A percentile compares a stretch with the other conserved stretches of the same genome.
phyloP scores from a whole-genome alignment of 2,888 invertebrate species.

The Sabellastarte sp. region DNA sequence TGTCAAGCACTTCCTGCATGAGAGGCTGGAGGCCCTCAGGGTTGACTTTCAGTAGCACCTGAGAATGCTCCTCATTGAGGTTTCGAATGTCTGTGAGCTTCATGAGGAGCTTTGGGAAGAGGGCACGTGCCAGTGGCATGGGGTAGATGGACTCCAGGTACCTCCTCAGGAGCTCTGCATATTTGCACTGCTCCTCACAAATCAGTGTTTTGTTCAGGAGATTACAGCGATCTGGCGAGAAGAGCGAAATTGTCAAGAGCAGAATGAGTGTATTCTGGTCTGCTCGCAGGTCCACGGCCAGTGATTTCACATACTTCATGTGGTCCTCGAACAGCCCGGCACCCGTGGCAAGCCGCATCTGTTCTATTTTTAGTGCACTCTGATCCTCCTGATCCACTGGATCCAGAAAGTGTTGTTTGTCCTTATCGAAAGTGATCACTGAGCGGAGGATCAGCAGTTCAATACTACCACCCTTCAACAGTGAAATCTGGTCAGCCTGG shows the following conservation, averaged over 20 bases:
- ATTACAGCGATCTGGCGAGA: conserved; percentile 79
- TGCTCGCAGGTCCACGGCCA: conserved; percentile 77
- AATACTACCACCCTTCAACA: conserved; percentile 92
- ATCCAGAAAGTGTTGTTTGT: conserved; percentile 83
- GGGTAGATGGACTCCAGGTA: conserved; percentile 55
- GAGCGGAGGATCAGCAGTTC: conserved; percentile 95
- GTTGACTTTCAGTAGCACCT: conserved; percentile 89
- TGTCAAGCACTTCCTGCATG: conserved; percentile 92
- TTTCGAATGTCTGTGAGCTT: conserved; percentile 88
- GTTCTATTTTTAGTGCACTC: conserved; percentile 79
- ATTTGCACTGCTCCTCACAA: conserved; percentile 55
- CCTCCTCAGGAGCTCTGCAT: conserved; percentile 51
- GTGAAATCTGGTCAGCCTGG: conserved; percentile 86
- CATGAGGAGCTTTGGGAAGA: conserved; percentile 70
- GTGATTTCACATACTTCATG: conserved; percentile 60
- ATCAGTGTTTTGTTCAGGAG: conserved; percentile 62
- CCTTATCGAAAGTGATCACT: conserved; percentile 88
- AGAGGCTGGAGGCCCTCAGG: conserved; percentile 89
- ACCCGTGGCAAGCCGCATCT: conserved; percentile 71
- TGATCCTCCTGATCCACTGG: conserved; percentile 63
- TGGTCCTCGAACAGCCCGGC: conserved; percentile 56
- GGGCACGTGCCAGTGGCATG: conserved; percentile 38
- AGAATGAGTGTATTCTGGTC: conserved; percentile 92
- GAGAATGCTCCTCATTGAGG: conserved; percentile 87
- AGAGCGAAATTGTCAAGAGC: conserved; percentile 86